A percentile compares a stretch with the other conserved stretches of the same genome.
Conservation (phyloP, 2,888 invertebrate genomes). For the Cantharis rustica region DNA sequence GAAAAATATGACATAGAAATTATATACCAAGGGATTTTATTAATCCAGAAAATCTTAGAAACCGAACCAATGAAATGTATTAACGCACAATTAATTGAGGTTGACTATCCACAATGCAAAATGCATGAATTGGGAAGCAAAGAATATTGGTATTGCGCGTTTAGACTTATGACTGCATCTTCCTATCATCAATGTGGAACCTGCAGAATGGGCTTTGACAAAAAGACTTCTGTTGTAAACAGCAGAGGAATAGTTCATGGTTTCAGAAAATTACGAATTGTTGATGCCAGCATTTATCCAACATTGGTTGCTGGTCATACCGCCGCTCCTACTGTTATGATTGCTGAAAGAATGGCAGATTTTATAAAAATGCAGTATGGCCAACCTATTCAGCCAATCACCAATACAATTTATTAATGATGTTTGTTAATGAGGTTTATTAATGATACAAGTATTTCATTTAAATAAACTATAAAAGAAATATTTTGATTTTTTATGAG, state of each 20-base stretch:
- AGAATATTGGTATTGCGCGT: slow-evolving; percentile 58
- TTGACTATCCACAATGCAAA: slow-evolving; percentile 54
- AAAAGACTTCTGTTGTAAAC: slow-evolving; percentile 58
- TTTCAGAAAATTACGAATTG: slow-evolving; percentile 57
- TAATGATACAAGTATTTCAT: too few relatives aligned
- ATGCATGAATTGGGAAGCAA: slow-evolving; percentile 49
- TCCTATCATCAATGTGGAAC: slow-evolving; percentile 60
- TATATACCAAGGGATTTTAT: slow-evolving; percentile 63
- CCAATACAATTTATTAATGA: neutral
- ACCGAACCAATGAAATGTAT: slow-evolving; percentile 45
- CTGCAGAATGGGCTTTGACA: slow-evolving; percentile 59
- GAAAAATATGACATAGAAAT: slow-evolving; percentile 62
- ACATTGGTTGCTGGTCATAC: slow-evolving; percentile 59
- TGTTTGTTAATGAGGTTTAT: too few relatives aligned
- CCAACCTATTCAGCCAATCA: neutral
- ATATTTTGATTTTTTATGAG: too few relatives aligned
- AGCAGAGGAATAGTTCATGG: slow-evolving; percentile 59
- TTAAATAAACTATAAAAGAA: too few relatives aligned
- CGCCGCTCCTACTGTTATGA: slow-evolving; percentile 59
- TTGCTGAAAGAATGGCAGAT: slow-evolving; percentile 61
- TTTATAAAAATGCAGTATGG: slow-evolving; percentile 49
- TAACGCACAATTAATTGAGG: slow-evolving; percentile 2
- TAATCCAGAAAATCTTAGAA: slow-evolving; percentile 30
- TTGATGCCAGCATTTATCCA: slow-evolving; percentile 62
- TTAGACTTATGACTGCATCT: slow-evolving; percentile 54